Conservation (phyloP, 2,888 invertebrate species). For the Acleris emargana region DNA sequence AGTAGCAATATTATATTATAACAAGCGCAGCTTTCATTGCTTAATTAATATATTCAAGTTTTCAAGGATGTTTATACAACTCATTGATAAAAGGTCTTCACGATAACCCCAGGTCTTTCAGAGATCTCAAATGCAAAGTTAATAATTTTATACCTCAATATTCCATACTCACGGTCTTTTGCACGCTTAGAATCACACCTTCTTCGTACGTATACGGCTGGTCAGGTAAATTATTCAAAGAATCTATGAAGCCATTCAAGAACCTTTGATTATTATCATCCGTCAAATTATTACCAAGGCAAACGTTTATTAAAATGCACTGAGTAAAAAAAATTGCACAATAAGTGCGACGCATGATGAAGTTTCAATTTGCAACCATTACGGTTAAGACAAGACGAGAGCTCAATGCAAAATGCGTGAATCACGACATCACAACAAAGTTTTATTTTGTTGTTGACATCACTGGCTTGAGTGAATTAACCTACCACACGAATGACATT, state of each 20-base stretch:
- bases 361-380: slow-evolving; percentile 54
- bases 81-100: slow-evolving; percentile 29
- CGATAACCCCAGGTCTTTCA: background rate
- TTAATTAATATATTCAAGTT: slow-evolving; percentile 17
- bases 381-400: slow-evolving; percentile 42
- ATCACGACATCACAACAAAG: slow-evolving; percentile 21
- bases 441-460: slow-evolving; percentile 32
- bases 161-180: slow-evolving; percentile 69
- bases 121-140: background rate
- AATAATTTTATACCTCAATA: slow-evolving; percentile 26
- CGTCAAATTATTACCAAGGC: slow-evolving; percentile 62
- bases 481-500: background rate
- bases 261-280: slow-evolving; percentile 56
- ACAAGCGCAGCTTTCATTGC: background rate
- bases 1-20: slow-evolving; percentile 1
- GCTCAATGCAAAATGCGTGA: slow-evolving; percentile 42
- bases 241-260: slow-evolving; percentile 68
- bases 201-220: slow-evolving; percentile 73
- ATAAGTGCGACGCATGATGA: slow-evolving; percentile 57
- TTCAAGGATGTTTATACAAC: slow-evolving; percentile 30
- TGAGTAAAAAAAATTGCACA: slow-evolving; percentile 47
- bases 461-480: slow-evolving; percentile 1
- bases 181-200: slow-evolving; percentile 68
- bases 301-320: slow-evolving; percentile 49
- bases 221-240: slow-evolving; percentile 76